These are phyloP conservation scores for Bugulina stolonifera DNA, from an alignment of 2,888 invertebrate genomes.

Conservation along the genomic window DNA sequence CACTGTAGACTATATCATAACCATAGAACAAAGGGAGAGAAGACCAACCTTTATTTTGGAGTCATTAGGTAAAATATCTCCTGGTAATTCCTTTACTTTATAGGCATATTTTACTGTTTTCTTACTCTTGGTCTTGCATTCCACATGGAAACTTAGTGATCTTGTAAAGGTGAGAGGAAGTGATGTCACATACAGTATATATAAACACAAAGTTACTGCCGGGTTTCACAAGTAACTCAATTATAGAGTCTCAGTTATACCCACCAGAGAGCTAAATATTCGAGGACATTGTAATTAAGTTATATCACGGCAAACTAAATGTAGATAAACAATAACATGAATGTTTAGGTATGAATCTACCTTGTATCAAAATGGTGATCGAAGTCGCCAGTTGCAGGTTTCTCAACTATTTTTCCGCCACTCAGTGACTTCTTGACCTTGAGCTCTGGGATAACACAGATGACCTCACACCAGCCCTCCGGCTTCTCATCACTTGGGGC, in stretches of 20 bases:
- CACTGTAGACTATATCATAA: no score
- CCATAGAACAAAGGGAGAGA: no score
- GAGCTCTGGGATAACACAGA: constrained; percentile 12
- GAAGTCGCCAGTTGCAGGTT: not conserved
- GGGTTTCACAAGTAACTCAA: no score
- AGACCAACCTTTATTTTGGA: constrained; percentile 12
- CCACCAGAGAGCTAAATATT: no score
- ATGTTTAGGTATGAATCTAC: no score
- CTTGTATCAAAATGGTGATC: not conserved
- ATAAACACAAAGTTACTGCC: no score
- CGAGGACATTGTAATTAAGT: no score
- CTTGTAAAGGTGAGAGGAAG: no score
- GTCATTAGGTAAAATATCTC: not conserved
- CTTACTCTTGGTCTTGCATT: constrained; percentile 4
- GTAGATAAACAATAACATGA: no score
- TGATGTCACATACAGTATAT: no score
- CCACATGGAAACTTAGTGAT: not conserved
- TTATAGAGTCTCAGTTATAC: no score
- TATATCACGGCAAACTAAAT: no score
- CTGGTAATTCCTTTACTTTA: not conserved
- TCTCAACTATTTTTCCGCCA: not conserved
- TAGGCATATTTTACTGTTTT: constrained; percentile 10
- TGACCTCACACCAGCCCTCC: constrained; percentile 21
- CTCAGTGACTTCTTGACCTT: not conserved
- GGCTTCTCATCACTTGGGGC: constrained; percentile 4